Evolutionary conservation across 1,140 invertebrate species (phyloP).

Genomic region (Leptopilina clavipes): DNA sequence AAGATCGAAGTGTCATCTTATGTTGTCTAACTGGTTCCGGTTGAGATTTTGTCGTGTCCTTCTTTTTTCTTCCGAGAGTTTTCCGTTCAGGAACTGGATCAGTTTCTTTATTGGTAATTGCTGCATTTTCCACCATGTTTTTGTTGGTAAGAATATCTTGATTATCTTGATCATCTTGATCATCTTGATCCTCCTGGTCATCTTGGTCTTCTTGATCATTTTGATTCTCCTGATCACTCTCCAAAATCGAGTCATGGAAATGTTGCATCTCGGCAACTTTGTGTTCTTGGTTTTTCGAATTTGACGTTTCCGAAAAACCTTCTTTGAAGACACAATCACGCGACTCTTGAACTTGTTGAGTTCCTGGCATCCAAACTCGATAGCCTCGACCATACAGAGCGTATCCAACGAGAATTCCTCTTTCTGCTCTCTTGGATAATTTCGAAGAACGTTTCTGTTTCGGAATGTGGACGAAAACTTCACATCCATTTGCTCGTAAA

Average conservation of each 20-base stretch:
- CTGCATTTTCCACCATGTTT: not conserved
- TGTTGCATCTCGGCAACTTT: not conserved
- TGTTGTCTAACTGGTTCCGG: not conserved
- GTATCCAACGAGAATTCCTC: conserved; percentile 53
- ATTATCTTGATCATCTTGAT: not conserved
- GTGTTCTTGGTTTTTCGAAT: not conserved
- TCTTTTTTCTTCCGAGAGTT: not conserved
- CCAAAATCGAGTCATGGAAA: not conserved
- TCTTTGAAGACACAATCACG: conserved; percentile 44
- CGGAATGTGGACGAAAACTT: conserved; percentile 57
- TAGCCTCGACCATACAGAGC: conserved; percentile 44
- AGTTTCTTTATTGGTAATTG: not conserved
- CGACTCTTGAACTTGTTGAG: conserved; percentile 35
- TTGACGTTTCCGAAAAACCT: not conserved
- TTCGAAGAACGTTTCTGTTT: conserved; percentile 52
- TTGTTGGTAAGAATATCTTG: conserved; percentile 14
- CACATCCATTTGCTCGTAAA: conserved; percentile 62
- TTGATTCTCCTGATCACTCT: conserved; percentile 30
- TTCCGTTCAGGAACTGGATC: not conserved
- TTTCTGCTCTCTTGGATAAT: conserved; percentile 45
- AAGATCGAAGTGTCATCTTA: conserved; percentile 6
- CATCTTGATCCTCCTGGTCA: not conserved
- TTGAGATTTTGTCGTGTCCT: not conserved
- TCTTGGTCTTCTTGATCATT: conserved; percentile 23
- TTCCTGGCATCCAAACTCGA: conserved; percentile 42